Evolutionary conservation across 2,797 vertebrate genomes (phyloP), one percentile per base, ranked within the genome.

Genomic region (Gobio occitaniae): DNA sequence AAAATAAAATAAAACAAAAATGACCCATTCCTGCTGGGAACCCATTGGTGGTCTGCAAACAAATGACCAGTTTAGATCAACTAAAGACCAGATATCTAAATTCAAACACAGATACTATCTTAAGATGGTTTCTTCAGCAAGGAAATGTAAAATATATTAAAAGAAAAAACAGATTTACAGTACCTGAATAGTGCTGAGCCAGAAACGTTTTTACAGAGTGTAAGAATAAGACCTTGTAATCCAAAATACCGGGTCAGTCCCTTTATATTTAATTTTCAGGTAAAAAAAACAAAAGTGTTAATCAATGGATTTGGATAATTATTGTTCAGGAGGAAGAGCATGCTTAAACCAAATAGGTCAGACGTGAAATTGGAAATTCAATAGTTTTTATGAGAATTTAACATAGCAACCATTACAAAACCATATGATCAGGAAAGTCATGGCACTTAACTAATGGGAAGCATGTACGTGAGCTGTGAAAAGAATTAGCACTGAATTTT

Each of bases 141-240:
- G 19, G 2, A 47, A 29, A 29, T 61, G 5, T 6, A 63, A 29
- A 61, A 13, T 0, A 61, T 25, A 38, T 59, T 9, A 41, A 19
- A 21, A 38, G 36, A 19, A 66, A 56, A 13, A 65, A 9, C 2
- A 0, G 25, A 63, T 74, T 38, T 48, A 47, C 21, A 79, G 13
- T 86, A 89, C 89, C 86, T 88, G 78, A 78, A 87, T n/a, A 78
- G 61, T 38, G 2, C 59, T 63, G 50, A 80, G 72, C 9, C 66
- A 56, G n/a, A 50, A 56, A 74, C 1, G 72, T 54, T 70, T 70
- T n/a, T 17, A 10, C 2, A 38, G 38, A 71, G 68, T 52, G 56
- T 13, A 10, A 19, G 13, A 47, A 65, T 48, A 25, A 65, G 48
- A 44, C 12, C 15, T 41, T 68, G 63, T 84, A 68, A 36, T 78